Conservation (phyloP, 2,113 vertebrate species). For the Charadrius vociferus region DNA sequence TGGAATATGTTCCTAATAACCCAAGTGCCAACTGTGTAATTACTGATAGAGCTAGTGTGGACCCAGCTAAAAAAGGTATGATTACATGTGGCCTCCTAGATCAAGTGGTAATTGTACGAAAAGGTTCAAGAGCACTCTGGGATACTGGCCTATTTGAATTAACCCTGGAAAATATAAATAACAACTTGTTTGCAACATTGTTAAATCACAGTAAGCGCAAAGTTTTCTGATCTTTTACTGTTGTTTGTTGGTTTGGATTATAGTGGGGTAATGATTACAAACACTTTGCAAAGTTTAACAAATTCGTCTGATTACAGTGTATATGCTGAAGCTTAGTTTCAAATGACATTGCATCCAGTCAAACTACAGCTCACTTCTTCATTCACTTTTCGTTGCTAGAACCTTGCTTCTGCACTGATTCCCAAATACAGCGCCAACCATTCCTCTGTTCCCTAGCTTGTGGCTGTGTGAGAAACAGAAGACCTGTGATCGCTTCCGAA, state of each 20-base stretch:
- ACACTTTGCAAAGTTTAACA: not conserved
- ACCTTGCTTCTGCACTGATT: not conserved
- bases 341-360: not conserved
- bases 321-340: not conserved
- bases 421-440: not conserved
- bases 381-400: not conserved
- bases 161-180: not conserved
- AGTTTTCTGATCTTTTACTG: not conserved
- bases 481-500: not conserved
- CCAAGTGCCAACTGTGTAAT: not conserved
- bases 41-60: not conserved
- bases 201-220: not conserved
- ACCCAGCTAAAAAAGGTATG: no score
- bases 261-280: not conserved
- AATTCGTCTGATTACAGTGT: not conserved
- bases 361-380: not conserved
- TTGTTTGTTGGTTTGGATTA: not conserved
- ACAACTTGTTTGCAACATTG: not conserved
- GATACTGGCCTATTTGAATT: not conserved
- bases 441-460: not conserved
- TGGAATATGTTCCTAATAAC: not conserved
- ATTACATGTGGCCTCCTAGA: not conserved
- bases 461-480: not conserved
- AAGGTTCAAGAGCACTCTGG: not conserved
- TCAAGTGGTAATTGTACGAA: rapidly evolving